Evolutionary conservation across 1,140 invertebrate species (phyloP).

Genomic region (Olivierus martensii): DNA sequence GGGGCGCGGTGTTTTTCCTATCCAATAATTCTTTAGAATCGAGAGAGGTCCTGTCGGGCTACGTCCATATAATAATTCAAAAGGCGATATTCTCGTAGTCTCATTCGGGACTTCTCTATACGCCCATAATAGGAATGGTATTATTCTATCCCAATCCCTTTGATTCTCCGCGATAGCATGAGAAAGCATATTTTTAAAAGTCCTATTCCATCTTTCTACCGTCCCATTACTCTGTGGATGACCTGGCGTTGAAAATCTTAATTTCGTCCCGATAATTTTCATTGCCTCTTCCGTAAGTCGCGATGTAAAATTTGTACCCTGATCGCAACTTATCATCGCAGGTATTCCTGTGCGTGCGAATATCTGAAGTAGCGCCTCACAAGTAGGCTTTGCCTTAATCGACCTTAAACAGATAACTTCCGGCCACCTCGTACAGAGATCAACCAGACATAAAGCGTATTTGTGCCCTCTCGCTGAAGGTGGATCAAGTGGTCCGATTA

Average conservation of each 20-base stretch:
- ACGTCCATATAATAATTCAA: conserved; percentile 1
- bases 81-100: background rate
- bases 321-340: background rate
- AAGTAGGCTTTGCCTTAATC: background rate
- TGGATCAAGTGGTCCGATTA: background rate
- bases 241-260: background rate
- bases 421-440: background rate
- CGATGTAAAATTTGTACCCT: background rate
- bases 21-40: too few species aligned
- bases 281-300: background rate
- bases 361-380: background rate
- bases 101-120: background rate
- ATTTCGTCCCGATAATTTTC: background rate
- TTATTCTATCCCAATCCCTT: background rate
- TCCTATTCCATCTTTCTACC: background rate
- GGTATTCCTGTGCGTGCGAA: conserved; percentile 1
- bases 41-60: background rate
- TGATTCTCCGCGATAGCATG: background rate
- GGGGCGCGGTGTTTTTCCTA: background rate
- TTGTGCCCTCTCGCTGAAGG: background rate
- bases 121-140: background rate
- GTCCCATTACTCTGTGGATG: background rate
- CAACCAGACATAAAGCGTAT: background rate
- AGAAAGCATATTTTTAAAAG: background rate
- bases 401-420: background rate